Conservation (phyloP, 2,113 vertebrate genomes). For the Phodopus roborovskii region DNA sequence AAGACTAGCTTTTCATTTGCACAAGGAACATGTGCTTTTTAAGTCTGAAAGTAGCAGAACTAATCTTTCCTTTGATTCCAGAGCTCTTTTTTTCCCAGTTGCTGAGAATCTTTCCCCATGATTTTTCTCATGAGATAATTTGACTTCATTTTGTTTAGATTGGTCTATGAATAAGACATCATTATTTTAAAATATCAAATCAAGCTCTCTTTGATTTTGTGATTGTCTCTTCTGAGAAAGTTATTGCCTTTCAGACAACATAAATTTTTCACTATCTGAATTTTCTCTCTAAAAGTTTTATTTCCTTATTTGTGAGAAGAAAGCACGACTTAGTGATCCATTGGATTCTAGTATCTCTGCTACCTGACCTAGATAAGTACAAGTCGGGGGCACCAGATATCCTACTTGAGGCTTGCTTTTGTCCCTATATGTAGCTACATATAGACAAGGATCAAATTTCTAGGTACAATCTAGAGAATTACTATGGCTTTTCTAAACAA, state of each 20-base stretch:
- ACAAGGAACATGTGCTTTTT: background rate
- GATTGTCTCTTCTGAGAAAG: background rate
- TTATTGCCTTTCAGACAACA: background rate
- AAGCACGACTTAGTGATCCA: background rate
- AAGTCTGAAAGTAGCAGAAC: background rate
- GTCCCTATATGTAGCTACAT: background rate
- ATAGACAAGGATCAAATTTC: background rate
- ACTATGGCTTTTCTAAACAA: background rate
- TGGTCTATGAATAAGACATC: background rate
- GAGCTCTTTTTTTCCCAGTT: conserved; percentile 15
- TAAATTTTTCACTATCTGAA: background rate
- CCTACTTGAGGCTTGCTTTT: background rate
- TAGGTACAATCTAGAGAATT: background rate
- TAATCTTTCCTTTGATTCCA: background rate
- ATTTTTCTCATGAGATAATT: background rate
- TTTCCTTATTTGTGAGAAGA: background rate
- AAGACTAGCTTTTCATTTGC: background rate
- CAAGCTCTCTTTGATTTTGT: background rate
- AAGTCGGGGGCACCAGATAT: background rate
- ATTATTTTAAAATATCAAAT: conserved; percentile 30
- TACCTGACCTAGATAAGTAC: background rate
- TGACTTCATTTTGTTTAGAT: background rate
- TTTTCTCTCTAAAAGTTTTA: background rate
- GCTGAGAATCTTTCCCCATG: background rate
- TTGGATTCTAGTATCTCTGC: background rate